Conservation (phyloP, 2,113 vertebrate genomes). For the Stomatorhinus ivindoensis region DNA sequence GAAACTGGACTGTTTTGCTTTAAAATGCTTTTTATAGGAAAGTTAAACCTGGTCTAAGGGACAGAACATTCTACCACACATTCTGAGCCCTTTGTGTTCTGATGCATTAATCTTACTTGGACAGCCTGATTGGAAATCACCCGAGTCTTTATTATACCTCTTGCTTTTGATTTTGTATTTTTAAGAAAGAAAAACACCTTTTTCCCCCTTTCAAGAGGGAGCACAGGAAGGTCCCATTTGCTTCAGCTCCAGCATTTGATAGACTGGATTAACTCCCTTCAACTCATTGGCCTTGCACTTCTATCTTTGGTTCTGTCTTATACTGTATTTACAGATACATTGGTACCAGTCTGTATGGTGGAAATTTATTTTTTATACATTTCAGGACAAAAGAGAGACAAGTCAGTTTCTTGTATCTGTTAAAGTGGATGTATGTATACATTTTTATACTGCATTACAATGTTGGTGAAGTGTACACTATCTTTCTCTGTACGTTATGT, state of each 20-base stretch:
- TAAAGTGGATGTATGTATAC: conserved; percentile 12
- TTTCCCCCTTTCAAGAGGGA: background rate
- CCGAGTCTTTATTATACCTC: background rate
- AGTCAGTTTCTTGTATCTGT: conserved; percentile 30
- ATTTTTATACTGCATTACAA: conserved; percentile 21
- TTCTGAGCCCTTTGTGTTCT: conserved; percentile 5
- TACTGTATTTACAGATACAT: conserved; percentile 11
- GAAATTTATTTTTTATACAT: conserved; percentile 33
- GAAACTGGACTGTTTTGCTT: background rate
- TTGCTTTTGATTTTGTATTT: background rate
- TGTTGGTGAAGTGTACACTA: conserved; percentile 7
- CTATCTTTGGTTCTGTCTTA: conserved; percentile 1
- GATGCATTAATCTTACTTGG: conserved; percentile 13
- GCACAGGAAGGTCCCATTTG: background rate
- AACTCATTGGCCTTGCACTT: background rate
- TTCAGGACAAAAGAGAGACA: conserved; percentile 29
- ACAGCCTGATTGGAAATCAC: background rate
- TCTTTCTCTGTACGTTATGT: conserved; percentile 10
- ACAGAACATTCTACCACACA: background rate
- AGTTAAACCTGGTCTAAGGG: background rate
- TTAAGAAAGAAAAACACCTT: background rate
- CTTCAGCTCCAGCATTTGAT: background rate
- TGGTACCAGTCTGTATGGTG: conserved; percentile 33
- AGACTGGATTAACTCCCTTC: background rate
- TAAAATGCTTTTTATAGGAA: background rate